A percentile compares a stretch with the other conserved stretches of the same genome.
phyloP scores from a whole-genome alignment of 2,888 invertebrate species.

The Entomobrya multifasciata region DNA sequence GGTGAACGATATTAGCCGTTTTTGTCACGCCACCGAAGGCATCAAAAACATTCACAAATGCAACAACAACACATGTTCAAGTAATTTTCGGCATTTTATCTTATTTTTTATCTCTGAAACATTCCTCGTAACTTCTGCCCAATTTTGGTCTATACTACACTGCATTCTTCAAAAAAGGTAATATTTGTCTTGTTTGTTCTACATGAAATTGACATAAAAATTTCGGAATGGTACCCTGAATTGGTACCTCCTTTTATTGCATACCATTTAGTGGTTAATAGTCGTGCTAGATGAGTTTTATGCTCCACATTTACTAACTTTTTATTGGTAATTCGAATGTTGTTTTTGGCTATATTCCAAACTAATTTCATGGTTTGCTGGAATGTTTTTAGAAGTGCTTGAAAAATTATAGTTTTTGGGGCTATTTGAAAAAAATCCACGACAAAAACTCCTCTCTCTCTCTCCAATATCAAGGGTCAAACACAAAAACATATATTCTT shows the following conservation, averaged over 20 bases:
- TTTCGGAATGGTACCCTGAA: neutral
- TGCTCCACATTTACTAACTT: constrained; percentile 1
- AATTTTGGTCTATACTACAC: constrained; percentile 49
- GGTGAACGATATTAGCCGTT: neutral
- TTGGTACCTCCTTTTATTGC: neutral
- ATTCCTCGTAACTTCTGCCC: constrained; percentile 55
- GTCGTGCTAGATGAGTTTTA: constrained; percentile 13
- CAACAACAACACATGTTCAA: constrained; percentile 36
- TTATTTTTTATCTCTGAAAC: constrained; percentile 36
- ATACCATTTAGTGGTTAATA: constrained; percentile 43
- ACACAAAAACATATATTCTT: too few relatives aligned
- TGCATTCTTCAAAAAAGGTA: neutral
- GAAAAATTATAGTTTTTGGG: neutral
- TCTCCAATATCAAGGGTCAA: too few relatives aligned
- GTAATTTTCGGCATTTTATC: constrained; percentile 44
- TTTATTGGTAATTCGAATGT: constrained; percentile 37
- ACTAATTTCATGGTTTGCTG: constrained; percentile 38
- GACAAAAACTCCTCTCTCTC: too few relatives aligned
- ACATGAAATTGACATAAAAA: neutral
- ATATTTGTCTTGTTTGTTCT: neutral
- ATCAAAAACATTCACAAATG: neutral
- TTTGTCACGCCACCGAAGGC: constrained; percentile 20
- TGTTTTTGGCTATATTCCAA: constrained; percentile 44
- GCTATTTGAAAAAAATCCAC: too few relatives aligned
- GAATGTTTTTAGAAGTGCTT: neutral